Percentiles rank a stretch among this genome's conserved stretches.
These are phyloP conservation scores for Passer montanus DNA, from an alignment of 2,113 vertebrate genomes.

Conservation along the genomic window DNA sequence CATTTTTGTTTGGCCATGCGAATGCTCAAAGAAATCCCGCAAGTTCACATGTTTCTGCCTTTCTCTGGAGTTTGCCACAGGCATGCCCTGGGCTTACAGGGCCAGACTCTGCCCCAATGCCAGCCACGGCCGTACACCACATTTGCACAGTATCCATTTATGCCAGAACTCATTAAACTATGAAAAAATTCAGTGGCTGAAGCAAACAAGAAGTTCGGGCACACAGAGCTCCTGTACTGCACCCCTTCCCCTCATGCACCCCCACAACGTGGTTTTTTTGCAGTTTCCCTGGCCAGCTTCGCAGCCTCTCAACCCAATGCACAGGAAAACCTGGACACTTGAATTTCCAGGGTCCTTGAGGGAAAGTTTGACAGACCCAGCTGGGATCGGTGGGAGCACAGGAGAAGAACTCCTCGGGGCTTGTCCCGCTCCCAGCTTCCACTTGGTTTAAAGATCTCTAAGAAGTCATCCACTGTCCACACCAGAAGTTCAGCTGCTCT, in stretches of 20 bases:
- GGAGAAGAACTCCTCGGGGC: neutral
- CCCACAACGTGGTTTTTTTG: neutral
- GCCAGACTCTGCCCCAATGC: neutral
- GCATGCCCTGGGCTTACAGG: neutral
- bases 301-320: neutral
- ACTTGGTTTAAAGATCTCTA: neutral
- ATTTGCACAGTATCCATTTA: neutral
- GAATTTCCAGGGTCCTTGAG: accelerated
- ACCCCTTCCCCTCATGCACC: neutral
- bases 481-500: neutral
- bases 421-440: neutral
- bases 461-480: neutral
- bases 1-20: neutral
- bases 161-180: neutral
- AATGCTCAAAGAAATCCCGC: neutral
- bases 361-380: neutral
- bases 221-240: neutral
- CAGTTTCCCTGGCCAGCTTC: neutral
- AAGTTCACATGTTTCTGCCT: neutral
- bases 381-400: neutral
- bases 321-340: neutral
- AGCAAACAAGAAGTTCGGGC: neutral
- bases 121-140: neutral
- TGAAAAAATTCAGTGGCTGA: neutral
- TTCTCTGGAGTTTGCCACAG: neutral